Evolutionary conservation across 2,888 invertebrate species (phyloP).

Genomic region (Thumatha senex): DNA sequence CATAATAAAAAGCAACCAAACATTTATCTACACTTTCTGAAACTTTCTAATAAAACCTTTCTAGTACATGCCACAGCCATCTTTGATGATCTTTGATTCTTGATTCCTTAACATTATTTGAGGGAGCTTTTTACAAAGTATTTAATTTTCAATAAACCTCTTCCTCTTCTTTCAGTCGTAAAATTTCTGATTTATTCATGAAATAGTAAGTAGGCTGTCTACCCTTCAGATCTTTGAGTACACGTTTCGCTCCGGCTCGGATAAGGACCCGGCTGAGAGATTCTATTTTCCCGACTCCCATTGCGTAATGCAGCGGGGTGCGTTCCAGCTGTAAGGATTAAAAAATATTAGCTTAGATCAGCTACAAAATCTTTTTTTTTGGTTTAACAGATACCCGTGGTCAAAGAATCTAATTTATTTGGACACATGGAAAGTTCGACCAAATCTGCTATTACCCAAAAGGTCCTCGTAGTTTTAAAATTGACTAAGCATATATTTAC

Average conservation of each 20-base stretch:
- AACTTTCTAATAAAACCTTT: slow-evolving; percentile 34
- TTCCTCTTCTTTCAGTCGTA: slow-evolving; percentile 93
- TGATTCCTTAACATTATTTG: too few relatives aligned
- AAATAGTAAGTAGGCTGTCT: slow-evolving; percentile 96
- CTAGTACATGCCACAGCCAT: slow-evolving; percentile 42
- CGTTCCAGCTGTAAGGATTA: slow-evolving; percentile 87
- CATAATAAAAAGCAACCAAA: slow-evolving; percentile 49
- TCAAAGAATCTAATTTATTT: too few relatives aligned
- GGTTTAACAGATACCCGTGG: too few relatives aligned
- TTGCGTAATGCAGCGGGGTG: slow-evolving; percentile 94
- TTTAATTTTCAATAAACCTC: slow-evolving; percentile 77
- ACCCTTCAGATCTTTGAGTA: slow-evolving; percentile 93
- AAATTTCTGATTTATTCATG: slow-evolving; percentile 95
- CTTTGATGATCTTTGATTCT: slow-evolving; percentile 21
- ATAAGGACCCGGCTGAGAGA: slow-evolving; percentile 91
- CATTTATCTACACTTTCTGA: slow-evolving; percentile 22
- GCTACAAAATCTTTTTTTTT: not conserved
- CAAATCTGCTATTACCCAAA: too few relatives aligned
- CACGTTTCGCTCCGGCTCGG: slow-evolving; percentile 91
- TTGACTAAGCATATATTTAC: too few relatives aligned
- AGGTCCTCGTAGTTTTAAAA: too few relatives aligned
- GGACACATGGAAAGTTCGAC: too few relatives aligned
- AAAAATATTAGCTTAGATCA: too few relatives aligned
- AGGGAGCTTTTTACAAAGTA: not conserved
- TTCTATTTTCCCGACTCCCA: slow-evolving; percentile 94